A percentile compares a stretch with the other conserved stretches of the same genome.
Conservation (phyloP, 1,140 invertebrate species). For the Homarus americanus region DNA sequence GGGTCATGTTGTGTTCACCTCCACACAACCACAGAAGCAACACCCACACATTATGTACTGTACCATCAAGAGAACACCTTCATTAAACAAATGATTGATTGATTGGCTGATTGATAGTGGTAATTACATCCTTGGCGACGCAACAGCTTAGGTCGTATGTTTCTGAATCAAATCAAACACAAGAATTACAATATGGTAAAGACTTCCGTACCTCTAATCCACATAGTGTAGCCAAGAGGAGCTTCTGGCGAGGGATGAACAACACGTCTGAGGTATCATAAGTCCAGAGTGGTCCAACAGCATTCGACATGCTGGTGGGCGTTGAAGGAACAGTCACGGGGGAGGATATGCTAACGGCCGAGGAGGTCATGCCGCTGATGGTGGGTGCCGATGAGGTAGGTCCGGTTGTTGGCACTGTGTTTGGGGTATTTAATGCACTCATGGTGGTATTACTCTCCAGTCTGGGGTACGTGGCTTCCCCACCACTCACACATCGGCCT, state of each 20-base stretch:
- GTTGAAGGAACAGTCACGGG: conserved; percentile 65
- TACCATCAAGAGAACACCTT: too few relatives aligned
- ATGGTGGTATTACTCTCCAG: not conserved
- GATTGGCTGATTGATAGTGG: too few relatives aligned
- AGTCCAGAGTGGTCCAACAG: conserved; percentile 9
- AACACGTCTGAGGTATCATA: conserved; percentile 66
- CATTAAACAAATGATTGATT: too few relatives aligned
- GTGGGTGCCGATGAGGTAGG: not conserved
- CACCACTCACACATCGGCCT: conserved; percentile 49
- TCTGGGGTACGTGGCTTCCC: not conserved
- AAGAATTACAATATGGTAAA: not conserved
- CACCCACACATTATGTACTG: too few relatives aligned
- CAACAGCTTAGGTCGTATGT: too few relatives aligned
- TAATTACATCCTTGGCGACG: too few relatives aligned
- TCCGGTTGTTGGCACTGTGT: not conserved
- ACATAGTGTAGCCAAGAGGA: conserved; percentile 82
- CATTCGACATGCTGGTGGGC: conserved; percentile 40
- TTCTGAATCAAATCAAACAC: too few relatives aligned
- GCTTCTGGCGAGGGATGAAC: conserved; percentile 85
- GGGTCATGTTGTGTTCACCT: too few relatives aligned
- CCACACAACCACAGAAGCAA: too few relatives aligned
- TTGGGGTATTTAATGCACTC: not conserved
- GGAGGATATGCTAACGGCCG: conserved; percentile 33
- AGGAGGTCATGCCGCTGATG: conserved; percentile 8
- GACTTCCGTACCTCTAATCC: conserved; percentile 81